Percentiles rank a stretch among this genome's conserved stretches.
Evolutionary conservation across 2,113 vertebrate genomes (phyloP).

Genomic region (Ophthalmolycus amberensis): DNA sequence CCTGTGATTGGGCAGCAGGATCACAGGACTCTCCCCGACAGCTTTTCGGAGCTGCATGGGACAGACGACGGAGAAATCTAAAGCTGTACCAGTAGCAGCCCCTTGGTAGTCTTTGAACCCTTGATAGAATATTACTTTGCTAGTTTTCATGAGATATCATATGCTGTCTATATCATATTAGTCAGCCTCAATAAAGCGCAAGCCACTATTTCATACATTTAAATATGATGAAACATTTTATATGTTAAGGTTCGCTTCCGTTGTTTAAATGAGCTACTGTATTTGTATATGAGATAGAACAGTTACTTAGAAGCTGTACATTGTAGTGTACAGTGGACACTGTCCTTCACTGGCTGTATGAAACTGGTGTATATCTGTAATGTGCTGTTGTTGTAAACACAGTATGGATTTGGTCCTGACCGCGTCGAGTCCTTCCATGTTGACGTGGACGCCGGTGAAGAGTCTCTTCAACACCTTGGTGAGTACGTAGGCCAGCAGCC

Average conservation of each 20-base stretch:
- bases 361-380: background rate
- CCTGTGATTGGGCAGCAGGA: slow-evolving; percentile 96
- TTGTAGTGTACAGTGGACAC: background rate
- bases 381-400: background rate
- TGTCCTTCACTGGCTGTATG: background rate
- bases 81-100: background rate
- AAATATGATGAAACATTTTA: no score
- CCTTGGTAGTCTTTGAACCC: no score
- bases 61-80: background rate
- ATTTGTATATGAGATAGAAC: no score
- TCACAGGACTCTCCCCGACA: slow-evolving; percentile 91
- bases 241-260: no score
- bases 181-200: background rate
- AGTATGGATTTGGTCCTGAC: slow-evolving; percentile 69
- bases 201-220: background rate
- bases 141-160: background rate
- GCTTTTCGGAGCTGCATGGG: slow-evolving; percentile 87
- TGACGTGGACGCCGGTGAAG: slow-evolving; percentile 90
- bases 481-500: slow-evolving; percentile 89
- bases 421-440: slow-evolving; percentile 92
- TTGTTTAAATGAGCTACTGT: no score
- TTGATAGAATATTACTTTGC: background rate
- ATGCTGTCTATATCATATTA: background rate
- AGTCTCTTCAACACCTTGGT: slow-evolving; percentile 93
- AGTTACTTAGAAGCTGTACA: background rate